phyloP scores from a whole-genome alignment of 2,888 invertebrate species.

The Serrognathus titanus region DNA sequence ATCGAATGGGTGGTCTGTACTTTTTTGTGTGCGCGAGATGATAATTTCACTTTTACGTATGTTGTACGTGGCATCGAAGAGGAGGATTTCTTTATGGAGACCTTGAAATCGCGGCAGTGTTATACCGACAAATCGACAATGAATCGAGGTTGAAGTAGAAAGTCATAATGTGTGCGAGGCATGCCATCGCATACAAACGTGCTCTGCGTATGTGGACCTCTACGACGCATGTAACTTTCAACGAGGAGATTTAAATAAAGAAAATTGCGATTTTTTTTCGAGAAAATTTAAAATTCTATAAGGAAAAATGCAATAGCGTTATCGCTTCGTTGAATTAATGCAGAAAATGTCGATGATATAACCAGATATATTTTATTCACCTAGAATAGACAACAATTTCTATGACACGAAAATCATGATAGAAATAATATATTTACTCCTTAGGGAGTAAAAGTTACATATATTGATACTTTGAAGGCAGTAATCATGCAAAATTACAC shows the following conservation, averaged over 20 bases:
- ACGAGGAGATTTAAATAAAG: background rate
- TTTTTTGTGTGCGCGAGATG: no score
- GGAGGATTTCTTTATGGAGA: slow-evolving; percentile 14
- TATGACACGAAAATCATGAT: no score
- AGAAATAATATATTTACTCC: no score
- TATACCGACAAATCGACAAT: slow-evolving; percentile 21
- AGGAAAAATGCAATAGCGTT: background rate
- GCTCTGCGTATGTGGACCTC: background rate
- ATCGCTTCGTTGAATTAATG: no score
- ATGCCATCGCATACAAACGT: slow-evolving; percentile 12
- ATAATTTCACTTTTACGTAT: slow-evolving; percentile 17
- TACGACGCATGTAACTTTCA: background rate
- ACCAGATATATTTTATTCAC: no score
- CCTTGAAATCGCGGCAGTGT: slow-evolving; percentile 21
- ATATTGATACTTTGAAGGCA: no score
- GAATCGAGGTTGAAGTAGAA: slow-evolving; percentile 29
- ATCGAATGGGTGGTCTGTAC: no score
- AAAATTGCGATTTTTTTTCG: slow-evolving; percentile 1
- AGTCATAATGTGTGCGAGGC: slow-evolving; percentile 20
- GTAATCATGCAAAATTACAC: no score
- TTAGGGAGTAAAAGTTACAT: no score
- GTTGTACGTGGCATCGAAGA: slow-evolving; percentile 12
- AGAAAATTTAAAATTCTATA: background rate
- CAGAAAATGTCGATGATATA: no score
- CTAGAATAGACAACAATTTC: no score